phyloP scores from a whole-genome alignment of 2,888 invertebrate species.

The Choristoneura rosaceana region DNA sequence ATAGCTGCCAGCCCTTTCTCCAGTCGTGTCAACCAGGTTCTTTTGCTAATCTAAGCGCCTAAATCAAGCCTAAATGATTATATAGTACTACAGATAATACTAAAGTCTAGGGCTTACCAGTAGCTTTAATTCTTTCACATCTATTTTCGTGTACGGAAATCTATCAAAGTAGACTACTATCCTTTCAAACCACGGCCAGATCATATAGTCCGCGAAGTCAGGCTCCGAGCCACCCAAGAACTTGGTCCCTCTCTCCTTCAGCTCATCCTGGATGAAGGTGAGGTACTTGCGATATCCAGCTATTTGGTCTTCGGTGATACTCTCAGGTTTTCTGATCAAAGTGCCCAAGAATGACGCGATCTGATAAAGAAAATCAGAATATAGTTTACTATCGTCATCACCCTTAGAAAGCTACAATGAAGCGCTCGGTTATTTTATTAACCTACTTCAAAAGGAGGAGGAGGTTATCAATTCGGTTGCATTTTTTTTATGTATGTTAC shows the following conservation, averaged over 20 bases:
- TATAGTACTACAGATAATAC: too few relatives aligned
- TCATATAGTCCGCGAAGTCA: constrained; percentile 90
- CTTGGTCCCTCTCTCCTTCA: constrained; percentile 78
- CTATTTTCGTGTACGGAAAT: background rate
- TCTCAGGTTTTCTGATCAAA: constrained; percentile 19
- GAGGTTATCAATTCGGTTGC: too few relatives aligned
- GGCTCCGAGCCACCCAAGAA: constrained; percentile 86
- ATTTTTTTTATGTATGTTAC: too few relatives aligned
- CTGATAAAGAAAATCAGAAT: background rate
- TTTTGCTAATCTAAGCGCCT: too few relatives aligned
- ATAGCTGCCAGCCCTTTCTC: too few relatives aligned
- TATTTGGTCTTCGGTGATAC: constrained; percentile 13
- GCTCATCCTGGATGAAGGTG: constrained; percentile 85
- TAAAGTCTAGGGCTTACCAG: background rate
- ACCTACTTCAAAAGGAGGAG: too few relatives aligned
- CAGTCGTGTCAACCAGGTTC: too few relatives aligned
- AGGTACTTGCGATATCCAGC: constrained; percentile 59
- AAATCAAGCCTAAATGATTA: too few relatives aligned
- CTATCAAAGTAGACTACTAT: background rate
- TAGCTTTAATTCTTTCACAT: background rate
- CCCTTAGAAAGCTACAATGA: too few relatives aligned
- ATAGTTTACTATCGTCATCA: too few relatives aligned
- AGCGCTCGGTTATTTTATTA: too few relatives aligned
- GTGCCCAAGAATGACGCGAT: background rate
- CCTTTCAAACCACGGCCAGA: constrained; percentile 91